Base-by-base conservation (phyloP, 2,113 vertebrate species). In the Barbus barbus region DNA sequence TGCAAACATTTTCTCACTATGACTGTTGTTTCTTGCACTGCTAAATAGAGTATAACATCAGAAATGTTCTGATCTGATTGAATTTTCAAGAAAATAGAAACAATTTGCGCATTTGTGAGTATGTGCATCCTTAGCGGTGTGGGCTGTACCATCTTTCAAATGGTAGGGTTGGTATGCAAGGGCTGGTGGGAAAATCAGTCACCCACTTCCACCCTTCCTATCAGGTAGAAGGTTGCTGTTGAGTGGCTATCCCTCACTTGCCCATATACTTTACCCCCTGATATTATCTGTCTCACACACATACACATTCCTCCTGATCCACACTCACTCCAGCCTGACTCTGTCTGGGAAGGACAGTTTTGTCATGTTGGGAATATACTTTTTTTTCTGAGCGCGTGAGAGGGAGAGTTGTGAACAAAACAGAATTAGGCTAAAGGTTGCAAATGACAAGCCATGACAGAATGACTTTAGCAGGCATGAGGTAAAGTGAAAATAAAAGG, bases 101-200 rank as follows among this genome's bases (percentile, higher is more conserved):
- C n/a, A 26, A 61, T 86, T 31, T 33, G 20, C 44, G 3, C 13
- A 3, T 44, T 44, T 44, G 44, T 44, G 11, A 44, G 11, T 2
- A 44, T 44, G 44, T 44, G 44, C 60, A 41, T 65, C 31, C 36
- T 53, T 74, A 24, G 5, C 38, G 24, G 65, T 60, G 13, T 79
- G 22, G 9, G 24, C 84, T 86, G 60, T 82, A 46, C 38, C 75
- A 72, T 81, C 38, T 76, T 86, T 33, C 44, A 51, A 67, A 65
- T 9, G 8, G 38, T 53, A 53, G n/a, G 58, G 38, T 46, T 76
- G 78, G 86, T 83, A 86, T 83, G 72, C 84, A 81, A 9, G 1
- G 46, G 72, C 26, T 41, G 81, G 85, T 90, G 92, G 90, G 92
- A 93, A 93, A 92, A 80, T 89, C 91, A 89, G 26, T 90, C 90